Evolutionary conservation across 2,797 vertebrate species (phyloP).

Genomic region (Sylvilagus floridanus): DNA sequence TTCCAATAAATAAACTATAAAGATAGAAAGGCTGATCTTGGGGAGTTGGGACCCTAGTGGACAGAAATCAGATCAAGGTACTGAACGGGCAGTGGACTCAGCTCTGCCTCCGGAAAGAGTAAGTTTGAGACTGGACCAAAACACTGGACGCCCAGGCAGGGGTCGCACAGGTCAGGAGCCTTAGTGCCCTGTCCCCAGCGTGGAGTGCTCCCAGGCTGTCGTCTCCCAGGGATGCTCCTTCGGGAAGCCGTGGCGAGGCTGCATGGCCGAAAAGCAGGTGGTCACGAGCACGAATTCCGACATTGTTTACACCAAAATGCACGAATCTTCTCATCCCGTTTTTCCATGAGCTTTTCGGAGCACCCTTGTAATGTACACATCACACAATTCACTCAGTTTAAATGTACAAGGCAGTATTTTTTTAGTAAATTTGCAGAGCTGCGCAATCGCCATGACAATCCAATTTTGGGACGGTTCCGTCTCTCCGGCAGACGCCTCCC

Average conservation of each 20-base stretch:
- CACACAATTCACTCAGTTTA: no score
- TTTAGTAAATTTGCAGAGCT: no score
- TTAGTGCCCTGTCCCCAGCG: background rate
- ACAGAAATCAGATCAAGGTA: conserved; percentile 18
- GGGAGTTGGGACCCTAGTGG: background rate
- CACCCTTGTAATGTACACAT: no score
- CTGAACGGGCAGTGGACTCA: background rate
- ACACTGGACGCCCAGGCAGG: background rate
- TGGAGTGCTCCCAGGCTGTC: background rate
- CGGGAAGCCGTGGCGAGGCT: background rate
- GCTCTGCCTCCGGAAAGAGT: background rate
- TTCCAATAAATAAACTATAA: no score
- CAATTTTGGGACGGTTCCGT: no score
- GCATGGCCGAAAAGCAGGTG: no score
- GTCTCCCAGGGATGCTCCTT: background rate
- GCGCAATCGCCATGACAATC: no score
- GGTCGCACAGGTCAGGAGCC: background rate
- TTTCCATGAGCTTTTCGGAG: no score
- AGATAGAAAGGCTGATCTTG: background rate
- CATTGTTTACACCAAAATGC: no score
- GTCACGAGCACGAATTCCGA: background rate
- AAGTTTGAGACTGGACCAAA: background rate
- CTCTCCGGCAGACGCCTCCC: no score
- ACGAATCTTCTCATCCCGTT: no score
- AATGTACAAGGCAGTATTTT: no score